Evolutionary conservation across 2,888 invertebrate species (phyloP).

Genomic region (Nomada hirtipes): DNA sequence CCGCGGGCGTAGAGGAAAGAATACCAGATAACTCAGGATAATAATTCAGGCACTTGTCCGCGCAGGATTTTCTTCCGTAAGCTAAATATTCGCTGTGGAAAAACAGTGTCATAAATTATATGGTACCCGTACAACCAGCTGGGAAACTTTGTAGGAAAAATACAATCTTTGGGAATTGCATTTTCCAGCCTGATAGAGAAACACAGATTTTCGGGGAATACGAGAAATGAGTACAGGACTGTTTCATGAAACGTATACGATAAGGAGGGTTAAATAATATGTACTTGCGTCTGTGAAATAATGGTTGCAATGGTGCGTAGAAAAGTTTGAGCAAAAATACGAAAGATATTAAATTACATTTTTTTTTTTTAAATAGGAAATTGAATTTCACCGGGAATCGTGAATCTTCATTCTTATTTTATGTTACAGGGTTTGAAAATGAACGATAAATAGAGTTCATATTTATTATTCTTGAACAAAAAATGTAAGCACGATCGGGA

Average conservation of each 20-base stretch:
- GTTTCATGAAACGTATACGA: neutral
- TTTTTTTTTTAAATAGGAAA: neutral
- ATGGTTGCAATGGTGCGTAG: too few relatives aligned
- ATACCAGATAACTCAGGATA: constrained; percentile 42
- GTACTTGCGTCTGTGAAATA: too few relatives aligned
- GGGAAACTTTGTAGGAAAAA: constrained; percentile 37
- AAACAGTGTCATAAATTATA: constrained; percentile 54
- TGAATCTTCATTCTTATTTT: too few relatives aligned
- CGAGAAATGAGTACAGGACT: neutral
- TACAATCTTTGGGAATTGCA: constrained; percentile 49
- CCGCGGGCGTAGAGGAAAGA: neutral
- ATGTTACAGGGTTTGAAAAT: too few relatives aligned
- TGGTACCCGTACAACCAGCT: neutral
- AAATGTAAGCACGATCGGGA: too few relatives aligned
- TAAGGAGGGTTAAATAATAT: neutral
- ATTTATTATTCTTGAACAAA: too few relatives aligned
- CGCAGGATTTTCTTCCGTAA: constrained; percentile 47
- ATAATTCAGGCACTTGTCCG: constrained; percentile 48
- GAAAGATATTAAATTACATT: too few relatives aligned
- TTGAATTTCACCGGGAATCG: neutral
- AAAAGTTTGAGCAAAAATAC: too few relatives aligned
- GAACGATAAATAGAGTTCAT: too few relatives aligned
- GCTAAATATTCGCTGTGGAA: constrained; percentile 53
- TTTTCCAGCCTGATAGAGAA: neutral
- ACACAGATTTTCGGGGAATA: constrained; percentile 13